phyloP scores from a whole-genome alignment of 2,113 vertebrate species.

The Pituophis catenifer region DNA sequence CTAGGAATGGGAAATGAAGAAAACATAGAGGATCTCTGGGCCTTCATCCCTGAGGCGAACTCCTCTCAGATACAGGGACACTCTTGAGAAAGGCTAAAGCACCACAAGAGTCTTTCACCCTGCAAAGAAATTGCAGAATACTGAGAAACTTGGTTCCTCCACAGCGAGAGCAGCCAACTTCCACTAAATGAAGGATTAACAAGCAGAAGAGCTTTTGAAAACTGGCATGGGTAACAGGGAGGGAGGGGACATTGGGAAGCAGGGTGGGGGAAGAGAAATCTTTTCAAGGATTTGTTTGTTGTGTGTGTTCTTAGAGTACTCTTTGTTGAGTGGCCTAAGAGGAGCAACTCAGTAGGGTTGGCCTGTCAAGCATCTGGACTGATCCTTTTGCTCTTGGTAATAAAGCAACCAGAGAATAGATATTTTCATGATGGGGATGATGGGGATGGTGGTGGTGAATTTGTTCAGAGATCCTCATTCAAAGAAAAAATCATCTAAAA shows the following conservation, averaged over 20 bases:
- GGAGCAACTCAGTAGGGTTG: not conserved
- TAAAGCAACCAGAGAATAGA: not conserved
- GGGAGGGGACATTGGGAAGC: slow-evolving; percentile 4
- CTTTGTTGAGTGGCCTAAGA: slow-evolving; percentile 10
- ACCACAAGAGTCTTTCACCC: slow-evolving; percentile 32
- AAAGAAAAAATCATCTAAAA: not conserved
- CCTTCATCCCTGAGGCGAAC: not conserved
- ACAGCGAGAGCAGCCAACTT: not conserved
- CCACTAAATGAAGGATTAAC: not conserved
- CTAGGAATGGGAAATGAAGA: slow-evolving; percentile 97
- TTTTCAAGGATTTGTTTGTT: slow-evolving; percentile 26
- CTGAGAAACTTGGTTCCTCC: slow-evolving; percentile 13
- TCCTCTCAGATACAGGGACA: not conserved
- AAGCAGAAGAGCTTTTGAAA: slow-evolving; percentile 4
- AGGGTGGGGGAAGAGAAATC: slow-evolving; percentile 46
- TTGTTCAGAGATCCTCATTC: not conserved
- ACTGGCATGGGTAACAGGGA: slow-evolving; percentile 32
- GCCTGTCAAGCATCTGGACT: rapidly evolving
- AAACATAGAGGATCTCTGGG: slow-evolving; percentile 68
- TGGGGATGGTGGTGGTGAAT: not conserved
- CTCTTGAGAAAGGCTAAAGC: slow-evolving; percentile 5
- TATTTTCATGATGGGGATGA: not conserved
- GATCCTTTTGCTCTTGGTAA: not conserved
- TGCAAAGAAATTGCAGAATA: not conserved
- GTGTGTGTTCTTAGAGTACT: slow-evolving; percentile 20